These are phyloP conservation scores for Pagrus major DNA, from an alignment of 2,113 vertebrate genomes.

Conservation along the genomic window DNA sequence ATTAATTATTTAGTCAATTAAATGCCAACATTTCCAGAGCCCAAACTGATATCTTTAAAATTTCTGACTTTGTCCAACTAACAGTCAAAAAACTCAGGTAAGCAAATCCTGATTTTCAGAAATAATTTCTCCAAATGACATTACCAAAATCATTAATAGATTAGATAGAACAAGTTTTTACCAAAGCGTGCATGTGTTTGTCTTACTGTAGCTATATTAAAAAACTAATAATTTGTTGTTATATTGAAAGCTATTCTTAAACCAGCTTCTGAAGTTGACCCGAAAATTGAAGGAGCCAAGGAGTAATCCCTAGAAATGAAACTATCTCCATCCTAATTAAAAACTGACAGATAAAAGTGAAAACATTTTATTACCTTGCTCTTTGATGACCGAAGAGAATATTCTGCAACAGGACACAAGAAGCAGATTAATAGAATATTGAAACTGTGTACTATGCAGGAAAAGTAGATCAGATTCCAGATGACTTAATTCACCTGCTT, in stretches of 20 bases:
- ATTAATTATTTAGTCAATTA: no score
- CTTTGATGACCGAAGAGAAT: slow-evolving; percentile 92
- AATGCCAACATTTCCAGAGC: no score
- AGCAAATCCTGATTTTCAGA: neutral
- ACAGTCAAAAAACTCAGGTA: neutral
- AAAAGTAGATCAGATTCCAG: neutral
- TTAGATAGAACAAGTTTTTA: neutral
- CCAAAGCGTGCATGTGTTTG: neutral
- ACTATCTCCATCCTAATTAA: neutral
- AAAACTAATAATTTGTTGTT: neutral
- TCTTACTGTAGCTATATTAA: neutral
- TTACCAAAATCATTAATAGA: neutral
- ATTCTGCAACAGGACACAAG: slow-evolving; percentile 85
- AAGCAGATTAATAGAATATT: neutral
- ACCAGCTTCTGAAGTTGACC: neutral
- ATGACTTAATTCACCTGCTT: slow-evolving; percentile 86
- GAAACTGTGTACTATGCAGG: neutral
- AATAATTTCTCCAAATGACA: no score
- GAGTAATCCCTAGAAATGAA: neutral
- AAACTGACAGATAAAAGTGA: neutral
- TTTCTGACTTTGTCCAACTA: neutral
- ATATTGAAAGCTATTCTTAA: neutral
- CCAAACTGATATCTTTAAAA: no score
- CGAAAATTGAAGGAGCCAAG: neutral
- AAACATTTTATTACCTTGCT: slow-evolving; percentile 87